phyloP scores from a whole-genome alignment of 2,888 invertebrate species.

The Orthosia incerta region DNA sequence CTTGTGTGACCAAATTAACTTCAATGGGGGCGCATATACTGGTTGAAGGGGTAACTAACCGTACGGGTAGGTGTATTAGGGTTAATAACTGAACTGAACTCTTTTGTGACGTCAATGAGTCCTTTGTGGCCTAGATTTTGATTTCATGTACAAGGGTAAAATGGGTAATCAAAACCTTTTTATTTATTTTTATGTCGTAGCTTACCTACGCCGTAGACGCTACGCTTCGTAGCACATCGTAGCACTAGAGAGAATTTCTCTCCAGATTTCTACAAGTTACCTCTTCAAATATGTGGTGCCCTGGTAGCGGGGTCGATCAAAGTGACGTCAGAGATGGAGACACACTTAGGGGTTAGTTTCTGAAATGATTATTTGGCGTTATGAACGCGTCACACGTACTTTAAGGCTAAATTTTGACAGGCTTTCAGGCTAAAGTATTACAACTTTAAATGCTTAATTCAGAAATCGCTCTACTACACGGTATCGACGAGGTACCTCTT shows the following conservation, averaged over 20 bases:
- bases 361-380: too few relatives aligned
- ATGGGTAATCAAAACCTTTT: background rate
- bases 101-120: conserved; percentile 42
- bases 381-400: too few relatives aligned
- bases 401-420: too few relatives aligned
- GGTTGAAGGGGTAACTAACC: conserved; percentile 31
- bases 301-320: background rate
- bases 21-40: conserved; percentile 26
- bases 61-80: background rate
- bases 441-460: too few relatives aligned
- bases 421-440: too few relatives aligned
- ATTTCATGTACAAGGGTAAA: background rate
- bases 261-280: background rate
- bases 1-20: conserved; percentile 36
- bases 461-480: too few relatives aligned
- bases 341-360: background rate
- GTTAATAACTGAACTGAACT: conserved; percentile 7
- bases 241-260: conserved; percentile 18
- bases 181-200: conserved; percentile 16
- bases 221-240: conserved; percentile 46
- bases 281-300: background rate
- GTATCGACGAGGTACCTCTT: too few relatives aligned
- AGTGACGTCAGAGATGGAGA: conserved; percentile 9
- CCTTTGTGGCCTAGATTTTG: background rate
- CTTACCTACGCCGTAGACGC: conserved; percentile 19